Evolutionary conservation across 1,140 invertebrate genomes (phyloP).

Genomic region (Drosophila dunni): DNA sequence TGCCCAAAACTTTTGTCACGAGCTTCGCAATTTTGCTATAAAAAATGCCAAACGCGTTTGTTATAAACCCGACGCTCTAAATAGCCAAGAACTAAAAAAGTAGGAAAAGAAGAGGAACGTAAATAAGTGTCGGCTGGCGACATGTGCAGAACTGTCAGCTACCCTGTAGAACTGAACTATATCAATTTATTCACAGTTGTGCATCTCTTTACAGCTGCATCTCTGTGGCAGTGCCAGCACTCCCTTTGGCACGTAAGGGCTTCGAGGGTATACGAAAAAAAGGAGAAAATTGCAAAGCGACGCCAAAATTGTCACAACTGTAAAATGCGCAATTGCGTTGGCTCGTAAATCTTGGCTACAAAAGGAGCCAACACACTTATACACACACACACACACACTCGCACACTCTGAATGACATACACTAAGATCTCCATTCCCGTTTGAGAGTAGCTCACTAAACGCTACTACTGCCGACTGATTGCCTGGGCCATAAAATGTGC

Average conservation of each 20-base stretch:
- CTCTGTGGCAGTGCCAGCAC: not conserved
- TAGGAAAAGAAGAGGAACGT: constrained; percentile 14
- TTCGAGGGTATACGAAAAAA: constrained; percentile 3
- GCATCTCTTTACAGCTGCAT: not conserved
- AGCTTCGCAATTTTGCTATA: constrained; percentile 42
- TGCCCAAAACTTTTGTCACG: constrained; percentile 54
- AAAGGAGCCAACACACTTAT: constrained; percentile 28
- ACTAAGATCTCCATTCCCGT: constrained; percentile 3
- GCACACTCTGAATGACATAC: constrained; percentile 8
- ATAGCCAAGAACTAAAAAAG: constrained; percentile 13
- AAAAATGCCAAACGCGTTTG: constrained; percentile 71
- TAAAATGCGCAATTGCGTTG: constrained; percentile 81
- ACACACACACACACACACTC: constrained; percentile 28
- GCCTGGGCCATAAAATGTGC: constrained; percentile 70
- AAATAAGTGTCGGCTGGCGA: constrained; percentile 1
- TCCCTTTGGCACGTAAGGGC: not conserved
- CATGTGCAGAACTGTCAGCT: not conserved
- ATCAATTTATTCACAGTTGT: too few species aligned
- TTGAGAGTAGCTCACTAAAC: constrained; percentile 75
- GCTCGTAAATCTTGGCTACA: constrained; percentile 78
- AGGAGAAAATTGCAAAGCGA: constrained; percentile 68
- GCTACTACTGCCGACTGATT: constrained; percentile 60
- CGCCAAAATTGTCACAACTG: constrained; percentile 80
- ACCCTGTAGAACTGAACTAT: not conserved
- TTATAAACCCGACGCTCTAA: constrained; percentile 56